phyloP scores from a whole-genome alignment of 1,140 invertebrate species.

The Pectinophora gossypiella region DNA sequence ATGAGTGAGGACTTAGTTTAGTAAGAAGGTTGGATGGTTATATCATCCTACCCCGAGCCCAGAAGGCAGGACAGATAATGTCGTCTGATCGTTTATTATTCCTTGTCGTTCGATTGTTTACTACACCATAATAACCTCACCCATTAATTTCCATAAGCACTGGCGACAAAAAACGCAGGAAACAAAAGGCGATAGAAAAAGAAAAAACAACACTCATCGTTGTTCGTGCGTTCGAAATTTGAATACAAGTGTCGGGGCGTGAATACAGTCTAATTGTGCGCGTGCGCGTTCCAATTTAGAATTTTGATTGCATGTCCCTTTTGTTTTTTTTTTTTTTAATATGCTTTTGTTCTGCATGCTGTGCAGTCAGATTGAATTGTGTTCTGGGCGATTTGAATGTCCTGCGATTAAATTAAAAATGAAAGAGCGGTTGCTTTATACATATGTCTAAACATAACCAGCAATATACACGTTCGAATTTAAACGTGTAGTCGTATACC shows the following conservation, averaged over 20 bases:
- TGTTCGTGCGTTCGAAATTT: constrained; percentile 46
- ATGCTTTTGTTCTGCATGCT: neutral
- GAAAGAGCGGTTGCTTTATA: too few relatives aligned
- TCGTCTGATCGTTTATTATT: too few relatives aligned
- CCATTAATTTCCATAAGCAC: constrained; percentile 1
- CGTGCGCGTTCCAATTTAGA: constrained; percentile 41
- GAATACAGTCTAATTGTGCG: constrained; percentile 49
- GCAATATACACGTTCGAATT: too few relatives aligned
- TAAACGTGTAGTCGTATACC: too few relatives aligned
- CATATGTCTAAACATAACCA: too few relatives aligned
- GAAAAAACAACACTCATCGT: constrained; percentile 24
- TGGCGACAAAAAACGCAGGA: constrained; percentile 28
- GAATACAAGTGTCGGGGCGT: constrained; percentile 62
- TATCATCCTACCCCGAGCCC: too few relatives aligned
- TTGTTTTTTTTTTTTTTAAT: constrained; percentile 30
- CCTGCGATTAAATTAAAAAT: neutral
- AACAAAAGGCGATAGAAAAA: constrained; percentile 34
- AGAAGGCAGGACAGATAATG: too few relatives aligned
- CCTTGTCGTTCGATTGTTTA: neutral
- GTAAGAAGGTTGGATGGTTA: too few relatives aligned
- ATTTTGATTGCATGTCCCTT: constrained; percentile 43
- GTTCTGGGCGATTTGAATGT: neutral
- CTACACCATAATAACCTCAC: neutral
- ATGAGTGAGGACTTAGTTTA: too few relatives aligned
- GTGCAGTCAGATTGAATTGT: neutral